Evolutionary conservation across 2,113 vertebrate species (phyloP).

Genomic region (Sylvicapra grimmia): DNA sequence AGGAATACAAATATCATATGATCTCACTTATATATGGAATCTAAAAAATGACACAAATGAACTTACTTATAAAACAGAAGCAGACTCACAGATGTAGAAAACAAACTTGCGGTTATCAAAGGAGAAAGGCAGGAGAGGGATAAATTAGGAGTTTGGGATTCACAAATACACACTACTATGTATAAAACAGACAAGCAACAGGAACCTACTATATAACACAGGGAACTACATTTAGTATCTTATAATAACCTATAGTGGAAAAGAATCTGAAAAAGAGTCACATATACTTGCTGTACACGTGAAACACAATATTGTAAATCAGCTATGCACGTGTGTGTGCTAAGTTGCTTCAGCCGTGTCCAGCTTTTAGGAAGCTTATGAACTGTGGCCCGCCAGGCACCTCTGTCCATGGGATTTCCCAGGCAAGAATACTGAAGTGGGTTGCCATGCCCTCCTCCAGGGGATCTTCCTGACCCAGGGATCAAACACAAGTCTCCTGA

Average conservation of each 20-base stretch:
- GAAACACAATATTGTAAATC: not conserved
- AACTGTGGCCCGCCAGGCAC: not conserved
- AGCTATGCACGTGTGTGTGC: not conserved
- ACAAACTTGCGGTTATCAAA: not conserved
- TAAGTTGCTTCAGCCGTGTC: not conserved
- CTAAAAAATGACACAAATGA: not conserved
- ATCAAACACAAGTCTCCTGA: not conserved
- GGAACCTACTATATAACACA: not conserved
- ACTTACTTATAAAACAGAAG: not conserved
- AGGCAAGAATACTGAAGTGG: not conserved
- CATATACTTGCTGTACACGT: not conserved
- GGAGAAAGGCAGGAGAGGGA: not conserved
- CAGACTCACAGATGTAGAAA: not conserved
- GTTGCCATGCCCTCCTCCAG: not conserved
- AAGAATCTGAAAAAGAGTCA: not conserved
- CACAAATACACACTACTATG: not conserved
- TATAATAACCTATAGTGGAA: not conserved
- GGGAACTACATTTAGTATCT: not conserved
- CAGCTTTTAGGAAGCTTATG: not conserved
- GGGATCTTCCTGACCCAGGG: not conserved
- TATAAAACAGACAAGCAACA: not conserved
- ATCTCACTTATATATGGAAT: not conserved
- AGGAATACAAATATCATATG: not conserved
- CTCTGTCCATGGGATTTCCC: not conserved
- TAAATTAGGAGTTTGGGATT: not conserved